Percentiles rank a stretch among this genome's conserved stretches.
These are phyloP conservation scores for Meiosimyza platycephala DNA, from an alignment of 2,888 invertebrate genomes.

Conservation along the genomic window DNA sequence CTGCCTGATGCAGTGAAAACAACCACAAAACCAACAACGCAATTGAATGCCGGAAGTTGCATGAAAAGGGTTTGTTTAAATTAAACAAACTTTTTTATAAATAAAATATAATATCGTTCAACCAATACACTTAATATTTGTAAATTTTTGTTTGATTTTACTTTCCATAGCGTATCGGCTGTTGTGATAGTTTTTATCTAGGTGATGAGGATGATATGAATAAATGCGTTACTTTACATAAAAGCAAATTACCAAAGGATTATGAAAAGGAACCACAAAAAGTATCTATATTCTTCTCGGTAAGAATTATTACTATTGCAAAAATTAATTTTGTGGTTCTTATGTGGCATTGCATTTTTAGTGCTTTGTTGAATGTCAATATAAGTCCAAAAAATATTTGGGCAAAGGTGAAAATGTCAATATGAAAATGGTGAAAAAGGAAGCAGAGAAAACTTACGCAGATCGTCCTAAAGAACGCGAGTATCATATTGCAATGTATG, in stretches of 20 bases:
- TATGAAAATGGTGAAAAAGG: conserved; percentile 54
- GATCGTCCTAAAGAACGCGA: conserved; percentile 51
- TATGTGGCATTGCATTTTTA: conserved; percentile 21
- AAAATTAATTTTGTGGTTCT: neutral
- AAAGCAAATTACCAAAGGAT: conserved; percentile 48
- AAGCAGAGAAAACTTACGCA: conserved; percentile 49
- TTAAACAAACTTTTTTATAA: neutral
- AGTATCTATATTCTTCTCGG: conserved; percentile 51
- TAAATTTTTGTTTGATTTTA: neutral
- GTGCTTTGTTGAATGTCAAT: conserved; percentile 55
- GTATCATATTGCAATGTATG: conserved; percentile 49
- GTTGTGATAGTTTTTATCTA: conserved; percentile 47
- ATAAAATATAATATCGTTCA: no score
- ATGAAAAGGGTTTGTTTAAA: conserved; percentile 46
- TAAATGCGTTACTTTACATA: conserved; percentile 52
- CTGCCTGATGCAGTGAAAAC: neutral
- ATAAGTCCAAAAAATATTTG: conserved; percentile 54
- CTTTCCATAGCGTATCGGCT: conserved; percentile 45
- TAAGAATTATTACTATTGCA: conserved; percentile 20
- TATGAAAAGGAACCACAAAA: conserved; percentile 41
- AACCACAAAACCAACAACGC: neutral
- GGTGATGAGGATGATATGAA: conserved; percentile 45
- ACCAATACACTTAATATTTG: no score
- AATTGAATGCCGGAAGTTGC: conserved; percentile 43
- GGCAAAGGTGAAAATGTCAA: conserved; percentile 54